Evolutionary conservation across 1,140 invertebrate species (phyloP).

Genomic region (Planococcus citri): DNA sequence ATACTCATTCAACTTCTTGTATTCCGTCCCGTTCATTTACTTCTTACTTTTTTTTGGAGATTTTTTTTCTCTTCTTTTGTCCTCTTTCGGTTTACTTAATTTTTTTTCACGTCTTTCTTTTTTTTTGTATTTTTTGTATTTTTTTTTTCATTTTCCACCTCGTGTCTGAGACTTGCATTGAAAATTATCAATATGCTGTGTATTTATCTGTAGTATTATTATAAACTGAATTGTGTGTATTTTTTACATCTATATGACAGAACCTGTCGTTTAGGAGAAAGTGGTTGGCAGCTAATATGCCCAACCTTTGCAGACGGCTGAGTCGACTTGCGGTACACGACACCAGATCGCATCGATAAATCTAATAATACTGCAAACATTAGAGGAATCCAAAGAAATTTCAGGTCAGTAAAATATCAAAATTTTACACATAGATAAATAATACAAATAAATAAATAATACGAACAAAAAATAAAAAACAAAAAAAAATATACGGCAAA

Average conservation of each 20-base stretch:
- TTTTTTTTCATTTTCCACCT: too few species aligned
- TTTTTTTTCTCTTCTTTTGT: too few species aligned
- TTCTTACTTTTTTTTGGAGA: too few species aligned
- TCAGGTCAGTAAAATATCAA: slow-evolving; percentile 15
- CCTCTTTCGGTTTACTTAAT: too few species aligned
- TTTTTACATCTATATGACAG: slow-evolving; percentile 15
- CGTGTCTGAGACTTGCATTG: not conserved
- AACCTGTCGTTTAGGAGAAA: slow-evolving; percentile 5
- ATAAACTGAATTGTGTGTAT: slow-evolving; percentile 10
- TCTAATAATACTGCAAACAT: slow-evolving; percentile 9
- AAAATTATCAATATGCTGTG: not conserved
- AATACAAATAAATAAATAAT: not conserved
- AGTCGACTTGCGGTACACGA: not conserved
- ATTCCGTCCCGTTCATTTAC: too few species aligned
- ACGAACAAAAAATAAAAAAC: not conserved
- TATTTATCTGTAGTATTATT: not conserved
- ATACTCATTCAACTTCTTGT: too few species aligned
- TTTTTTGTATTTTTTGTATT: too few species aligned
- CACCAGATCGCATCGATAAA: not conserved
- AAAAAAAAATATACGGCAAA: not conserved
- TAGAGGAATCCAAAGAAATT: slow-evolving; percentile 15
- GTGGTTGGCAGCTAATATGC: slow-evolving; percentile 1
- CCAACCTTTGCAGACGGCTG: not conserved
- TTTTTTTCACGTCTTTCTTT: too few species aligned
- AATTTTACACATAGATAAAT: slow-evolving; percentile 6